Evolutionary conservation across 2,113 vertebrate genomes (phyloP).

Genomic region (Megaceryle torquata): DNA sequence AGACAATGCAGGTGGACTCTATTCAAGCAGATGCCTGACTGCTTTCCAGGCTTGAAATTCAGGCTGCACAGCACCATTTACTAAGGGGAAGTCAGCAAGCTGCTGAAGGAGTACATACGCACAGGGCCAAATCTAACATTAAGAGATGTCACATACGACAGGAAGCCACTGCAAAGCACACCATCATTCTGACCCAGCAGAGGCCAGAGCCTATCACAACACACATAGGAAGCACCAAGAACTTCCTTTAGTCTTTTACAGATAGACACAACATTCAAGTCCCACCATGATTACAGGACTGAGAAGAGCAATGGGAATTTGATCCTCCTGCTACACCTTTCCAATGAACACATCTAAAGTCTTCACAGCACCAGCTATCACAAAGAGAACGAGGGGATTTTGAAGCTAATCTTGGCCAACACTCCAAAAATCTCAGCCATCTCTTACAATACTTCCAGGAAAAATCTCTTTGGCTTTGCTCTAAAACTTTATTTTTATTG

Average conservation of each 20-base stretch:
- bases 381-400: background rate
- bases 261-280: background rate
- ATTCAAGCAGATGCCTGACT: background rate
- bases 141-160: background rate
- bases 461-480: background rate
- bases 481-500: background rate
- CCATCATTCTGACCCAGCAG: background rate
- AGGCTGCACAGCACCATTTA: background rate
- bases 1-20: background rate
- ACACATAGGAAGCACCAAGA: background rate
- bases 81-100: background rate
- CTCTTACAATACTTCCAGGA: background rate
- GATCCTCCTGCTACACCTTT: background rate
- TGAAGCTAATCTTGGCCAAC: background rate
- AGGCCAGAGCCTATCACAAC: background rate
- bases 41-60: background rate
- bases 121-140: background rate
- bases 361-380: background rate
- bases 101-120: background rate
- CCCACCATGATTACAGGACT: background rate
- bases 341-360: background rate
- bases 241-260: background rate
- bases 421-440: background rate
- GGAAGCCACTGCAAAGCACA: background rate
- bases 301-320: background rate